Evolutionary conservation across 2,888 invertebrate species (phyloP), one percentile per base, ranked within the genome.

Genomic region (Cerastoderma edule): DNA sequence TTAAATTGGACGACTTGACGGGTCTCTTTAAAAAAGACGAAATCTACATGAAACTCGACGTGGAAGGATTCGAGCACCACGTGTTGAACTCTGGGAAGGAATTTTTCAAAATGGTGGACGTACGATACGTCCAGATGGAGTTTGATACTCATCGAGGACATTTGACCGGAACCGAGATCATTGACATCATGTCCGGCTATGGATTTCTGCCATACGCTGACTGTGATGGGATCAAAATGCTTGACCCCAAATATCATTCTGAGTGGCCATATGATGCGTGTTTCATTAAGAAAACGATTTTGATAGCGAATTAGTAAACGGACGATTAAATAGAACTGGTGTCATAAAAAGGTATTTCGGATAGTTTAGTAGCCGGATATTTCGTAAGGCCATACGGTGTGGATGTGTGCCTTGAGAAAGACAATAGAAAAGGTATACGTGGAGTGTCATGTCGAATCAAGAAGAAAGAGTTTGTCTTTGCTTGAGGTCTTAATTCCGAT

Each of bases 131-230:
- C 19, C 70, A 70, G 22, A 63, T 64, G 70, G 70, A 70, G 28
- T 70, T 70, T 48, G 30, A 50, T 16, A 35, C 35, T 22, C 70
- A 70, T n/a, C 46, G 50, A 4, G 27, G 28, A 13, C 63, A 63
- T 33, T n/a, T 53, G 22, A 32, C 50, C 50, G 70, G 70, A 10
- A 48, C 48, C 16, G 35, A 46, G 28, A 70, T 70, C 22, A 63
- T 64, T 53, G 64, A 70, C 27, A 50, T 70, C 22, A 32, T 70
- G 53, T 28, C 32, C n/a, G 63, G 53, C 0, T 53, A 64, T 35
- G 70, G 70, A 28, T 64, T 70, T 24, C 24, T 63, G n/a, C 70
- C 70, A n/a, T 70, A 50, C 39, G 19, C 53, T n/a, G 70, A 70
- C 30, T 32, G 53, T 19, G 32, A n/a, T 8, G 63, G 53, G 19